Evolutionary conservation across 2,888 invertebrate species (phyloP).

Genomic region (Abrostola tripartita): DNA sequence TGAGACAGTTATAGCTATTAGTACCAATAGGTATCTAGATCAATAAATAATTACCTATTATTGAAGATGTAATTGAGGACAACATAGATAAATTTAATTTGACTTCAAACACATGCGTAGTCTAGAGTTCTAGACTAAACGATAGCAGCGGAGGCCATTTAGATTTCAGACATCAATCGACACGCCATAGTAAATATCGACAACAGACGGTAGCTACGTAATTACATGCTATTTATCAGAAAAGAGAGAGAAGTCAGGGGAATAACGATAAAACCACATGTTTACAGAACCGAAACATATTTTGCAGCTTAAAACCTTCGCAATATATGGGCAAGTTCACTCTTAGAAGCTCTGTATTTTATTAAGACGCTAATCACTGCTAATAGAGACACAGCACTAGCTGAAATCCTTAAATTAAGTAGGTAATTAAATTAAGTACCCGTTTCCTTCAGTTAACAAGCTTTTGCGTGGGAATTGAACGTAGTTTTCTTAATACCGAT

Average conservation of each 20-base stretch:
- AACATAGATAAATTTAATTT: no score
- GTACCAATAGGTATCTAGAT: no score
- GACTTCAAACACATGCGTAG: conserved; percentile 55
- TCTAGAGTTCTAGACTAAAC: conserved; percentile 6
- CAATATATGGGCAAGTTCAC: background rate
- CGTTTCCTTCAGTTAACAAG: conserved; percentile 47
- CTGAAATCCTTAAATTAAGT: conserved; percentile 28
- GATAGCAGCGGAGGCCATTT: conserved; percentile 2
- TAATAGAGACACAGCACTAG: conserved; percentile 20
- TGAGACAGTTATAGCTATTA: no score
- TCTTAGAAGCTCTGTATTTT: background rate
- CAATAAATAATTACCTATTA: no score
- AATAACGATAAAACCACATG: no score
- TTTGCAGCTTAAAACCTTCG: no score
- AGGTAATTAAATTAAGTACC: conserved; percentile 33
- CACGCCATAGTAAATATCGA: background rate
- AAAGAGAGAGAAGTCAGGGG: no score
- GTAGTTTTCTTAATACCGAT: conserved; percentile 19
- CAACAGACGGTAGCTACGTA: background rate
- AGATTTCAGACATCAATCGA: conserved; percentile 3
- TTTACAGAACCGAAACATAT: no score
- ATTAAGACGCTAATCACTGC: background rate
- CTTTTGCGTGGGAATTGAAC: conserved; percentile 45
- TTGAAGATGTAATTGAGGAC: no score
- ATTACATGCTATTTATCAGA: no score